Percentiles rank a stretch among this genome's conserved stretches.
These are phyloP conservation scores for Drosophila prosaltans DNA, from an alignment of 1,140 invertebrate genomes.

Conservation along the genomic window DNA sequence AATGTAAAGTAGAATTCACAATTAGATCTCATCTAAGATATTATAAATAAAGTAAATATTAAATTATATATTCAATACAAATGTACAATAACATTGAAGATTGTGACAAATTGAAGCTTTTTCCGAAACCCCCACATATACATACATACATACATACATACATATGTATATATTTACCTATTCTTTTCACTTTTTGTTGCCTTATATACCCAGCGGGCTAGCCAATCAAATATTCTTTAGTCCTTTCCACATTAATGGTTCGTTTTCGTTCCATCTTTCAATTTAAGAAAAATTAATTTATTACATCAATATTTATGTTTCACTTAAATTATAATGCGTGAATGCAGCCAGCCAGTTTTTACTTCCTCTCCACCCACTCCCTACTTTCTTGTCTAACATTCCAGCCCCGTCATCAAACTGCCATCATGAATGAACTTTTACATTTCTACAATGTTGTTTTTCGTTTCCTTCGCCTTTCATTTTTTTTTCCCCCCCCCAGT, in stretches of 20 bases:
- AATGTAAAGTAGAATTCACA: too few relatives aligned
- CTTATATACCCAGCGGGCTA: constrained; percentile 5
- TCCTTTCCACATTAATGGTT: neutral
- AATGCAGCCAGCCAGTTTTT: constrained; percentile 62
- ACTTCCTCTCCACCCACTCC: neutral
- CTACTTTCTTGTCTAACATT: constrained; percentile 29
- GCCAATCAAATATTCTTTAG: constrained; percentile 24
- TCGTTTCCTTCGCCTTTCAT: constrained; percentile 18
- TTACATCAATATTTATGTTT: constrained; percentile 82
- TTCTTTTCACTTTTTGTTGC: neutral
- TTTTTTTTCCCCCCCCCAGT: constrained; percentile 4
- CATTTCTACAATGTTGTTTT: constrained; percentile 30
- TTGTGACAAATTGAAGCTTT: too few relatives aligned
- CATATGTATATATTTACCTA: neutral
- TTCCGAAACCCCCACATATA: too few relatives aligned
- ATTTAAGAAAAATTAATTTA: constrained; percentile 79
- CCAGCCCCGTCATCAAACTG: neutral
- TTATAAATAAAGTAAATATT: too few relatives aligned
- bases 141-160: too few relatives aligned
- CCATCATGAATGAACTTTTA: constrained; percentile 51
- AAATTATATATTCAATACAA: too few relatives aligned
- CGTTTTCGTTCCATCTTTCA: constrained; percentile 48
- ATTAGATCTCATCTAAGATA: too few relatives aligned
- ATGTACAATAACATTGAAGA: too few relatives aligned
- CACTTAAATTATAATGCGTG: constrained; percentile 82